Base-by-base conservation (phyloP, 1,140 invertebrate genomes). In the Drosophila repleta region DNA sequence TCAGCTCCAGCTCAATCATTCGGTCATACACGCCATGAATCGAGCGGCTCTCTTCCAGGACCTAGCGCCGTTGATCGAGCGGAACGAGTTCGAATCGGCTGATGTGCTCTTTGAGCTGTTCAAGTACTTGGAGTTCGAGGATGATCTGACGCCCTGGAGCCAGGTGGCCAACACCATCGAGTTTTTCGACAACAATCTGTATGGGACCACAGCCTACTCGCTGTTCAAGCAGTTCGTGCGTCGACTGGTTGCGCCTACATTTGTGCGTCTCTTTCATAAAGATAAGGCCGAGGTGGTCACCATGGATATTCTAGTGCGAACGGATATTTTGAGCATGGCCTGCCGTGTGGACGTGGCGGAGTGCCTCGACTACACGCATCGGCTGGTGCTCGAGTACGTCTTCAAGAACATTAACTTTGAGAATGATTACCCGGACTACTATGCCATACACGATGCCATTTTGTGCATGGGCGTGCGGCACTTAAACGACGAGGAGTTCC, bases 21-120 rank as follows among this genome's bases (percentile, higher is more conserved):
- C 21, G 18, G 67, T 87, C 8, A 95, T 95, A 72, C 93, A 94
- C 68, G 91, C 90, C 5, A 76, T 93, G 0, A 95, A 95, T 90
- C 92, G 95, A 29, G 94, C 94, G 0, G 93, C 94, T 35, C 93
- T 96, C 56, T 90, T 94, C 18, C 93, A 94, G 49, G 94, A 94
- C 71, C 82, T 93, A 45, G 92, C 92, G n/a, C 68, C 81, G 1
- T 39, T 81, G 0, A 74, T 89, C 11, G 87, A 91, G 24, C 90
- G 92, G 58, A 91, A 92, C 21, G 85, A 88, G 7, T 74, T 92
- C 13, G 53, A 93, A 2, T 46, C 75, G 0, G 91, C 93, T 7
- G 65, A 79, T 1, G 43, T 92, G 4, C 68, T 91, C 13, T 72
- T 93, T 0, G 63, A 88, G 24, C 93, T 94, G 0, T 93, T 93